Base-by-base conservation (phyloP, 2,113 vertebrate species). In the Fukomys damarensis region DNA sequence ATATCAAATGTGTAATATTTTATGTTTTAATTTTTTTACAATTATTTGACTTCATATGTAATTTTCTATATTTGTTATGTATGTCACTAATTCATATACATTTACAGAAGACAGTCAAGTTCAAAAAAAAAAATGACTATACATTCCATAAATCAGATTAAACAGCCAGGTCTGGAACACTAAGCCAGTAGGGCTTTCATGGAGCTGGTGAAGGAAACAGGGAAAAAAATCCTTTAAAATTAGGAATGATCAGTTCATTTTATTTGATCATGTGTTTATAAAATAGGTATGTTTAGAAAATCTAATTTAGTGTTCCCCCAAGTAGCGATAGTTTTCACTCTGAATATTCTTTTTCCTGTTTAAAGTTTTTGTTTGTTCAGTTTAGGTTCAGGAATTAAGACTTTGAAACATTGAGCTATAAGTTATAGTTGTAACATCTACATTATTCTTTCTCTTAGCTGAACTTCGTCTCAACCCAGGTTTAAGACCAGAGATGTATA, bases 41-140 rank as follows among this genome's bases (percentile, higher is more conserved):
- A 65, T 76, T 94, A n/a, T 83, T 93, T 17, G 10, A 91, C 56
- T 93, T 68, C 17, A 70, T 96, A 87, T 95, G 32, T 92, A 52
- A 43, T 90, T 74, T 52, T 54, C 32, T 77, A 0, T 81, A 54
- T 43, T 17, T 92, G 19, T 52, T 68, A 72, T 79, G 77, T 83
- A 54, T 91, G 8, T 46, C 26, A 70, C 26, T 8, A 12, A 79
- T 54, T 89, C 72, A 6, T 65, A 0, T 93, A 11, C 89, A 35
- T 95, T 81, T 87, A 56, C 11, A 63, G 28, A 11, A 94, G 46
- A 88, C 76, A 94, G 9, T 86, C 56, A 80, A n/a, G 24, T 87
- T 30, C 87, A 12, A 63, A n/a, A 79, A 59, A 83, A 58, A 35
- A 35, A 43, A 63, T 38, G 28, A 59, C 26, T 20, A 4, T 9